Evolutionary conservation across 1,140 invertebrate genomes (phyloP).

Genomic region (Ceratosolen solmsi): DNA sequence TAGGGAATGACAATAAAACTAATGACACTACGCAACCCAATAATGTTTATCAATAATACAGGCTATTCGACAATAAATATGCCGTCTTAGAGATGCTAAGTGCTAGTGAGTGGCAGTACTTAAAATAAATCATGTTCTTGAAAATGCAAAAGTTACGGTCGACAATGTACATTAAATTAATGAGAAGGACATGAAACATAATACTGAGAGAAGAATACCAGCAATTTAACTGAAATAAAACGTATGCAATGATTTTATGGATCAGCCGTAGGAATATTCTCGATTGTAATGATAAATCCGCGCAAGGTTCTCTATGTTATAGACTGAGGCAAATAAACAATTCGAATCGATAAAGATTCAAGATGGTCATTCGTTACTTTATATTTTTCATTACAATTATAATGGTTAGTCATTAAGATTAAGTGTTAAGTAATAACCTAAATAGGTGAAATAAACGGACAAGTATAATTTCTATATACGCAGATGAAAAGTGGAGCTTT

Average conservation of each 20-base stretch:
- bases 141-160: background rate
- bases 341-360: too few species aligned
- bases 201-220: background rate
- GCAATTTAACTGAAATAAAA: background rate
- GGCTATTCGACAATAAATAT: background rate
- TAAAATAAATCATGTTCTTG: background rate
- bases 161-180: conserved; percentile 2
- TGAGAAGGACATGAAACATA: background rate
- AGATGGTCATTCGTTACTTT: too few species aligned
- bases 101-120: background rate
- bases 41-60: background rate
- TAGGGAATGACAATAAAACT: too few species aligned
- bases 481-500: too few species aligned
- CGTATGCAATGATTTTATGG: background rate
- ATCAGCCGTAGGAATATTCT: background rate
- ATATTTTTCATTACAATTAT: too few species aligned
- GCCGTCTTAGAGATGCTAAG: background rate
- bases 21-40: too few species aligned
- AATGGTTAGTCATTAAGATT: too few species aligned
- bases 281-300: conserved; percentile 1
- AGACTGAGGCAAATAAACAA: too few species aligned
- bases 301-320: too few species aligned
- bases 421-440: too few species aligned
- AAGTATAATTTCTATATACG: too few species aligned
- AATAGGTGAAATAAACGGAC: too few species aligned